Base-by-base conservation (phyloP, 1,140 invertebrate genomes). In the Hyles euphorbiae region DNA sequence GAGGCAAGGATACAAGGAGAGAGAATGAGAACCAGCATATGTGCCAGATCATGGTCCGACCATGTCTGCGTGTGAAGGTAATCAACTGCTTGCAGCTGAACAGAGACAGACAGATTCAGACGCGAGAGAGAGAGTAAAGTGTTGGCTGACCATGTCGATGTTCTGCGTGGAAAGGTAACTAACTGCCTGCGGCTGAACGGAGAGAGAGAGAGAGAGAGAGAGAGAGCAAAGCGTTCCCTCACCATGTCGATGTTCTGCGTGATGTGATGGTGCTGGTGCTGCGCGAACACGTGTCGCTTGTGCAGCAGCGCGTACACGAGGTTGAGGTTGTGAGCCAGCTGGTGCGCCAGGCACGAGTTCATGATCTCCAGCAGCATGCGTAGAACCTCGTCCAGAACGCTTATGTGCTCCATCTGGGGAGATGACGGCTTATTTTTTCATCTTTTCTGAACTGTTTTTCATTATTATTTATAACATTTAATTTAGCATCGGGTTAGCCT, bases 221-320 rank as follows among this genome's bases (percentile, higher is more conserved):
- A 22, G 22, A 22, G 22, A 22, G 22, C 22, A 22, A 22, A 22
- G 22, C 2, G 22, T 22, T 22, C 8, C 8, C 83, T 90, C 84
- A 99, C 97, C 83, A 96, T 95, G 78, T 98, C 96, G 68, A 99
- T 97, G 82, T 99, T 99, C 81, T 98, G 95, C 57, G 99, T 94
- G 45, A 99, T 95, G 82, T 98, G 96, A 44, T 98, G 98, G 56
- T 95, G 94, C 12, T 95, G 93, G 89, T 99, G 96, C 8, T 94
- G 91, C 70, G 96, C 93, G 89, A 99, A 99, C 47, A 98, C 92
- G 60, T 97, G 93, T 66, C 94, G 93, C 78, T 99, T 98, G 84
- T 99, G 99, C 1, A 99, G 91, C 55, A 99, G 89, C 2, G 97
- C 97, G 81, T 99, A 99, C 44, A 99, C 93, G 61, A 99, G 91